These are phyloP conservation scores for Oligia strigilis DNA, from an alignment of 2,888 invertebrate species.

Conservation along the genomic window DNA sequence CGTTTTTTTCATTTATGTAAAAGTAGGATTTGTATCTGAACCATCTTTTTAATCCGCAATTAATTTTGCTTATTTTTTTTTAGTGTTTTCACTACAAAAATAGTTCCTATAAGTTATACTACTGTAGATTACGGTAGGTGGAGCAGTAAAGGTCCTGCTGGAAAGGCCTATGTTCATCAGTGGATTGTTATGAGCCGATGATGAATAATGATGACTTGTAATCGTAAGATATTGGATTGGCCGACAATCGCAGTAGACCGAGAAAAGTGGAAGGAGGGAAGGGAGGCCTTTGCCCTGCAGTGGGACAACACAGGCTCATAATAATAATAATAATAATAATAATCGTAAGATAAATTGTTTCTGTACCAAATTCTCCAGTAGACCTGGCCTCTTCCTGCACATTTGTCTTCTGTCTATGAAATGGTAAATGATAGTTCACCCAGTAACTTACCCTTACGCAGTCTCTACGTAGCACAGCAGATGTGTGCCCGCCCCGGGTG, in stretches of 20 bases:
- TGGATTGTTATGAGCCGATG: not conserved
- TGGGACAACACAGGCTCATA: no score
- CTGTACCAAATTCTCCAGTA: not conserved
- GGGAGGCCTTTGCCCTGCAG: no score
- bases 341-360: not conserved
- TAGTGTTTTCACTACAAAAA: not conserved
- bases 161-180: not conserved
- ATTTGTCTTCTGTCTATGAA: not conserved
- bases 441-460: conserved; percentile 73
- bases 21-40: not conserved
- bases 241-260: no score
- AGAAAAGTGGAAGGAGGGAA: no score
- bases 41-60: not conserved
- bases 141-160: not conserved
- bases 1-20: not conserved
- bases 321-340: no score
- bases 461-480: conserved; percentile 79
- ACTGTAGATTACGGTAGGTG: not conserved
- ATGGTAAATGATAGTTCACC: conserved; percentile 16
- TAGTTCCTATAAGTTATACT: not conserved
- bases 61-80: not conserved
- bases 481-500: conserved; percentile 83
- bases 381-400: no score
- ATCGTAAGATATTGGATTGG: not conserved
- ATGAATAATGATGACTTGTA: not conserved